Conservation (phyloP, 2,797 vertebrate genomes). For the Halcyon smyrnensis region DNA sequence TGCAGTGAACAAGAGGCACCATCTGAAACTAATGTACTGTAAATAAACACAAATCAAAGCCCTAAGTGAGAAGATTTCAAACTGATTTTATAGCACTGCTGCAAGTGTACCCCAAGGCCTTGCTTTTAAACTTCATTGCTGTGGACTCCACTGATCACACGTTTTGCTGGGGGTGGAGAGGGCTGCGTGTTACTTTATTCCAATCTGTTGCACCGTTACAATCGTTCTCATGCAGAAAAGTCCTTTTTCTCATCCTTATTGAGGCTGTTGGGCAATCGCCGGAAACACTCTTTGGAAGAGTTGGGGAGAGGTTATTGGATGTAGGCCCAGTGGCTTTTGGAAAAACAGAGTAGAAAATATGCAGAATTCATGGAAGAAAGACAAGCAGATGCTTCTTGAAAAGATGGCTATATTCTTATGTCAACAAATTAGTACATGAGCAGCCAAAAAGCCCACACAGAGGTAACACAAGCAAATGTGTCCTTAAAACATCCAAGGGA, state of each 20-base stretch:
- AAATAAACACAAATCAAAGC: slow-evolving; percentile 26
- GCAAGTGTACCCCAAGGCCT: background rate
- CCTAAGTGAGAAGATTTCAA: background rate
- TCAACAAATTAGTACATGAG: slow-evolving; percentile 41
- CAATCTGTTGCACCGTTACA: background rate
- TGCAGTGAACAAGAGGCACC: background rate
- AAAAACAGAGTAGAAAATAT: slow-evolving; percentile 52
- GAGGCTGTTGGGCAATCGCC: background rate
- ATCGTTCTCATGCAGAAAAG: background rate
- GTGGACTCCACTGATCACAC: background rate
- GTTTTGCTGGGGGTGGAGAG: background rate
- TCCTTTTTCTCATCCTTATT: background rate
- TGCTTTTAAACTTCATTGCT: background rate
- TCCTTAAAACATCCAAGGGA: background rate
- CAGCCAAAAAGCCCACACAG: slow-evolving; percentile 67
- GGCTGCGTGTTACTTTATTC: background rate
- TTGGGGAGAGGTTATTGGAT: slow-evolving; percentile 50
- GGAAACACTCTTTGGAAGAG: slow-evolving; percentile 37
- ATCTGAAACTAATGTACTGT: background rate
- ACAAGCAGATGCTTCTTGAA: slow-evolving; percentile 64
- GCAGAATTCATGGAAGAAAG: slow-evolving; percentile 44
- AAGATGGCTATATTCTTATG: slow-evolving; percentile 32
- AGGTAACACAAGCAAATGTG: slow-evolving; percentile 44
- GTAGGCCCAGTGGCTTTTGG: slow-evolving; percentile 24
- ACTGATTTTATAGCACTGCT: background rate